Evolutionary conservation across 1,140 invertebrate species (phyloP).

Genomic region (Theocolax elegans): DNA sequence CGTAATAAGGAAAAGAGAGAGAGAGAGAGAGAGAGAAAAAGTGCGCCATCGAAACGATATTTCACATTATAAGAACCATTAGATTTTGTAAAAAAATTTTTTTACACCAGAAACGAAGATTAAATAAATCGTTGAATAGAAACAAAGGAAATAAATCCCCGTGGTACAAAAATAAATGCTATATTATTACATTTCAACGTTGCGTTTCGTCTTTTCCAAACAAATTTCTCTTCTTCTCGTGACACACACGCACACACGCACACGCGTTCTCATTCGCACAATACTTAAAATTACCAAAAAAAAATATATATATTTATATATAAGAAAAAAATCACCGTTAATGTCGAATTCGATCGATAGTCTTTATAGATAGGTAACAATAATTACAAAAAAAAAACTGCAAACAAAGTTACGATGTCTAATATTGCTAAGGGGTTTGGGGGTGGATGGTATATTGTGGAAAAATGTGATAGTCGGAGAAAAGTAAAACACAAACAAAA

Average conservation of each 20-base stretch:
- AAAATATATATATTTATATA: background rate
- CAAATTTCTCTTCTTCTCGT: conserved; percentile 38
- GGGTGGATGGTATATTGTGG: too few species aligned
- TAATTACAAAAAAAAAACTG: conserved; percentile 29
- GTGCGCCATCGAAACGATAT: too few species aligned
- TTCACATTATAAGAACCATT: too few species aligned
- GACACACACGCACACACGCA: conserved; percentile 23
- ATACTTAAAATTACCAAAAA: too few species aligned
- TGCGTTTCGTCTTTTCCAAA: too few species aligned
- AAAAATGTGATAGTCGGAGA: too few species aligned
- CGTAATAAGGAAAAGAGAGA: too few species aligned
- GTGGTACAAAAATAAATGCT: conserved; percentile 54
- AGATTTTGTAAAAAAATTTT: too few species aligned
- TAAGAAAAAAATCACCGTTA: conserved; percentile 28
- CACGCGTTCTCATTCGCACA: conserved; percentile 20
- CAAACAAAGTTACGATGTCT: conserved; percentile 26
- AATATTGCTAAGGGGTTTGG: conserved; percentile 3
- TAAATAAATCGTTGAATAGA: too few species aligned
- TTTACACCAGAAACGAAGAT: too few species aligned
- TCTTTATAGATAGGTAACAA: conserved; percentile 38
- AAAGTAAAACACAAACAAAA: conserved; percentile 24
- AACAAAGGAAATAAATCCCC: conserved; percentile 41
- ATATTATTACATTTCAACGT: conserved; percentile 40
- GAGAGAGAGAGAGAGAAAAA: too few species aligned
- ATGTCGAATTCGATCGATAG: conserved; percentile 27